phyloP scores from a whole-genome alignment of 2,888 invertebrate genomes.

The Trichogramma dendrolimi region DNA sequence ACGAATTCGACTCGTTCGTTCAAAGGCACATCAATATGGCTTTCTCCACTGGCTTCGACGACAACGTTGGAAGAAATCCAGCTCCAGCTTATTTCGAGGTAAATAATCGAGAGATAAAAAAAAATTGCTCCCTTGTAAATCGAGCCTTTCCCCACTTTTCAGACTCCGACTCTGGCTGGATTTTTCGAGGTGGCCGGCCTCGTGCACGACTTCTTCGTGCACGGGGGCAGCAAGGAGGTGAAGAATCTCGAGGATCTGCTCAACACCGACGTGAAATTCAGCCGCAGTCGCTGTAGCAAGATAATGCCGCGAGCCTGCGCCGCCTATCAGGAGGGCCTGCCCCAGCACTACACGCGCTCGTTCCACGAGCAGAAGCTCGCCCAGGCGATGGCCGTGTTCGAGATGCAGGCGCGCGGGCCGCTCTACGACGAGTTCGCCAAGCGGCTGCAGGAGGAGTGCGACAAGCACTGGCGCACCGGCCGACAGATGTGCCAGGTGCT shows the following conservation, averaged over 20 bases:
- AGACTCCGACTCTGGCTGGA: slow-evolving; percentile 67
- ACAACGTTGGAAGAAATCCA: slow-evolving; percentile 62
- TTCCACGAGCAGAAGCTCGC: slow-evolving; percentile 79
- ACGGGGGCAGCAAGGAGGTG: slow-evolving; percentile 48
- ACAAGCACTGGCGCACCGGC: slow-evolving; percentile 75
- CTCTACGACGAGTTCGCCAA: slow-evolving; percentile 70
- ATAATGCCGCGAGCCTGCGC: slow-evolving; percentile 83
- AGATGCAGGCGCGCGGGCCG: slow-evolving; percentile 85
- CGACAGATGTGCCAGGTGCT: slow-evolving; percentile 82
- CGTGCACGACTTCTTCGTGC: slow-evolving; percentile 62
- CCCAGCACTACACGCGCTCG: slow-evolving; percentile 74
- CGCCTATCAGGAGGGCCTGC: slow-evolving; percentile 80
- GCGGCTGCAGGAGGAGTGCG: slow-evolving; percentile 74
- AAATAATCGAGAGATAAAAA: slow-evolving; percentile 24
- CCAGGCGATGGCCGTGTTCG: slow-evolving; percentile 75
- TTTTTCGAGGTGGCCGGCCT: slow-evolving; percentile 72
- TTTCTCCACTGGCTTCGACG: slow-evolving; percentile 80
- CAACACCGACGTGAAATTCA: slow-evolving; percentile 76
- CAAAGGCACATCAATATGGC: slow-evolving; percentile 80
- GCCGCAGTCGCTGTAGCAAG: slow-evolving; percentile 78
- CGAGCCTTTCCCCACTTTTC: slow-evolving; percentile 31
- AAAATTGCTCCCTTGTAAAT: slow-evolving; percentile 1
- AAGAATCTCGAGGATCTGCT: slow-evolving; percentile 56
- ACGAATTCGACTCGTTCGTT: slow-evolving; percentile 54
- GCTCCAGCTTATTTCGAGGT: slow-evolving; percentile 59